phyloP scores from a whole-genome alignment of 2,797 vertebrate species.

The Mus spretus region DNA sequence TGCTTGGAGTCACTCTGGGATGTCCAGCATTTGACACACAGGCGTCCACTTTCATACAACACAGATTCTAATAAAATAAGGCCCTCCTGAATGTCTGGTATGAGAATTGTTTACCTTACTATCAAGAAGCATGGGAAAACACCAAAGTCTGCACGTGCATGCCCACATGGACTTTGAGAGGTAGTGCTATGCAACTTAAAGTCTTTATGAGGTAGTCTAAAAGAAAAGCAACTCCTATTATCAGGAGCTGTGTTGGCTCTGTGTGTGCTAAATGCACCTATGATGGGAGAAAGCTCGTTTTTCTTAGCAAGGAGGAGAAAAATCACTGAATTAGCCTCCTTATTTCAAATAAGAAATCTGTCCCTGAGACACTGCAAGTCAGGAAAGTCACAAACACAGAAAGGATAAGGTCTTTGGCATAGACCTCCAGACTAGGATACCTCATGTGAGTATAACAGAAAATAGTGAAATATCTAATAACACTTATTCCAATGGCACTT shows the following conservation, averaged over 20 bases:
- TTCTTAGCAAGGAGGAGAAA: not conserved
- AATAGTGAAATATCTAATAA: not conserved
- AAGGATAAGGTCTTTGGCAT: not conserved
- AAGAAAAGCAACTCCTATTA: not conserved
- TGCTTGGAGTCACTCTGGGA: not conserved
- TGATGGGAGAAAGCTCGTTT: not conserved
- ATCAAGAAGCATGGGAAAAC: not conserved
- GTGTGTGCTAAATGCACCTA: no score
- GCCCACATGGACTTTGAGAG: accelerated
- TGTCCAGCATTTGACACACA: not conserved
- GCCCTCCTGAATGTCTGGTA: not conserved
- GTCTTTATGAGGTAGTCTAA: not conserved
- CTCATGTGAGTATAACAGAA: not conserved
- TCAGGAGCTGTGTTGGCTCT: not conserved
- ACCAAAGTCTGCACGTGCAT: not conserved
- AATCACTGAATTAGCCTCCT: not conserved
- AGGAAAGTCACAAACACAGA: not conserved
- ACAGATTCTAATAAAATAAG: not conserved
- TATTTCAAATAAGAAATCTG: not conserved
- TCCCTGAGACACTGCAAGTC: not conserved
- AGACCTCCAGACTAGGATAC: not conserved
- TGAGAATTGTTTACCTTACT: not conserved
- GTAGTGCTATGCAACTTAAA: not conserved
- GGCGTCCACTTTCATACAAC: not conserved
- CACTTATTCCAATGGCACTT: not conserved